A percentile compares a stretch with the other conserved stretches of the same genome.
These are phyloP conservation scores for Drosophila algonquin DNA, from an alignment of 2,888 invertebrate species.

Conservation along the genomic window DNA sequence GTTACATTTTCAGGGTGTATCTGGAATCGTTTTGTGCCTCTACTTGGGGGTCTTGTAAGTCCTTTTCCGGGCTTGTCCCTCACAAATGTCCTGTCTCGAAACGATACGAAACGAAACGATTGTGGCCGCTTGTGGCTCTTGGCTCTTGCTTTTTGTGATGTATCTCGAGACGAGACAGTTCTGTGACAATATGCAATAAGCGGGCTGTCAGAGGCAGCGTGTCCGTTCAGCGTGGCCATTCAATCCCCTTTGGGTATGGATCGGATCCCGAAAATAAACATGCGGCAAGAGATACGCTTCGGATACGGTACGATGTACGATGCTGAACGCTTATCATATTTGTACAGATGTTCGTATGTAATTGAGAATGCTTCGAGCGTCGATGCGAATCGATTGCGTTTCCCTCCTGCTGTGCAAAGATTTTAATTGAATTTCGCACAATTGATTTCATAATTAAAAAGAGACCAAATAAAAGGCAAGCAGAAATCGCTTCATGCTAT, in stretches of 20 bases:
- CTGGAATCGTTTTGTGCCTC: constrained; percentile 2
- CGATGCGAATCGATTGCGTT: too few species aligned
- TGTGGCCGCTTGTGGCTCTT: constrained; percentile 44
- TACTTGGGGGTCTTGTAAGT: constrained; percentile 28
- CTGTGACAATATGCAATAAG: constrained; percentile 72
- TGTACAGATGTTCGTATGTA: constrained; percentile 38
- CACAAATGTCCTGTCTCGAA: constrained; percentile 53
- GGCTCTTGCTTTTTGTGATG: constrained; percentile 36
- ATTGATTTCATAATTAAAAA: constrained; percentile 53
- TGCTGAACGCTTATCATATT: constrained; percentile 21
- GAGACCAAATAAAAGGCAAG: background rate
- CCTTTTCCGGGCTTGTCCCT: constrained; percentile 4
- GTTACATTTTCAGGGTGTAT: background rate
- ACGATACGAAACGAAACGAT: constrained; percentile 37
- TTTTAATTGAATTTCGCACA: constrained; percentile 58
- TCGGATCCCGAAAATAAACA: constrained; percentile 30
- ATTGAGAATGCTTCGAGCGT: constrained; percentile 21
- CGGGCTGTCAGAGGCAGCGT: constrained; percentile 66
- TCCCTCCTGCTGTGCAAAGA: constrained; percentile 19
- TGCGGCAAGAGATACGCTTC: constrained; percentile 13
- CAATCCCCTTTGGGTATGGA: constrained; percentile 21
- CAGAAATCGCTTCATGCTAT: constrained; percentile 16
- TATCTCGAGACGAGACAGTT: constrained; percentile 52
- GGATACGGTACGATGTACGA: background rate
- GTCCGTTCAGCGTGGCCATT: background rate